Conservation (phyloP, 2,797 vertebrate genomes). For the Gallinago nigripennis region DNA sequence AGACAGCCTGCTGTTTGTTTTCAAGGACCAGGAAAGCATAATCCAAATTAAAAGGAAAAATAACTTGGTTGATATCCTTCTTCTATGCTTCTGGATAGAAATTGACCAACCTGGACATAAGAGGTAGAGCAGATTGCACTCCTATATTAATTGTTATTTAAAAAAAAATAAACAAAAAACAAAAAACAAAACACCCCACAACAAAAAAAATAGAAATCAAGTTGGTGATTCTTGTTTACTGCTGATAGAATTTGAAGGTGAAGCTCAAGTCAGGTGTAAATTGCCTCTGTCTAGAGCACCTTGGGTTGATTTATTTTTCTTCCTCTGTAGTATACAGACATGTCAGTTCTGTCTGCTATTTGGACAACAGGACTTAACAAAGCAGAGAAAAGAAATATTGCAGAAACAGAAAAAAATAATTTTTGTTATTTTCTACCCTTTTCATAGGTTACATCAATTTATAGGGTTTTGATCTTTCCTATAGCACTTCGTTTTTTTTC, state of each 20-base stretch:
- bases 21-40: not conserved
- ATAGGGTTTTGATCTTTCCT: not conserved
- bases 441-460: not conserved
- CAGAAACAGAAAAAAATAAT: not conserved
- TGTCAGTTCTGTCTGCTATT: not conserved
- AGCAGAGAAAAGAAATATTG: not conserved
- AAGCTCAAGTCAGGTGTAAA: not conserved
- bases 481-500: fast-evolving
- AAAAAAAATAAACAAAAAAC: not conserved
- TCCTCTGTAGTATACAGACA: not conserved
- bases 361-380: not conserved
- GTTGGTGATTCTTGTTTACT: not conserved
- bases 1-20: not conserved
- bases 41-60: not conserved
- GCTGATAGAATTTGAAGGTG: not conserved
- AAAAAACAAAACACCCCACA: too few relatives aligned
- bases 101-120: not conserved
- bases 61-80: not conserved
- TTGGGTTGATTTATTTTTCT: not conserved
- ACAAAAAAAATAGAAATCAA: not conserved
- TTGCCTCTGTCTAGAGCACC: not conserved
- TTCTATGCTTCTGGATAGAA: not conserved
- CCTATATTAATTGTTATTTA: not conserved
- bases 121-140: not conserved
- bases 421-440: not conserved